Evolutionary conservation across 2,888 invertebrate genomes (phyloP).

Genomic region (Candidula unifasciata): DNA sequence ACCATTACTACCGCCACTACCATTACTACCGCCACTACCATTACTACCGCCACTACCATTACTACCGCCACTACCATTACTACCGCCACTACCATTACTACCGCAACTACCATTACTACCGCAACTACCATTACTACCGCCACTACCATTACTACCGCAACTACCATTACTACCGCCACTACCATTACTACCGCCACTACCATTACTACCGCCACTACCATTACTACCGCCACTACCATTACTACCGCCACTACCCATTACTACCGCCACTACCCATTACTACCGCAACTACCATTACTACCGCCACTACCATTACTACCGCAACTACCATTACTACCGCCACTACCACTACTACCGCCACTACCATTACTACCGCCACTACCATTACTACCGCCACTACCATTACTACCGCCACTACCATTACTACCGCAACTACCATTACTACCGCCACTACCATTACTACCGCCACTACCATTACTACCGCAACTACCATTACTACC

Average conservation of each 20-base stretch:
- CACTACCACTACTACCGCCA: not conserved
- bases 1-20: too few species aligned
- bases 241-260: too few species aligned
- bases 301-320: constrained; percentile 5
- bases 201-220: not conserved
- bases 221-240: not conserved
- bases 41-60: not conserved
- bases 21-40: too few species aligned
- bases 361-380: not conserved
- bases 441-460: constrained; percentile 20
- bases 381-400: constrained; percentile 5
- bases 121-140: constrained; percentile 6
- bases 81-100: not conserved
- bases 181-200: not conserved
- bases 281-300: constrained; percentile 7
- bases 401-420: not conserved
- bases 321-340: constrained; percentile 2
- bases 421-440: constrained; percentile 12
- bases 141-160: constrained; percentile 6
- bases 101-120: constrained; percentile 6
- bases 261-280: not conserved
- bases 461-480: constrained; percentile 9
- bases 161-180: constrained; percentile 3
- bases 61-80: not conserved
- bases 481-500: constrained; percentile 10